Base-by-base conservation (phyloP, 1,140 invertebrate genomes). In the Steinernema khuongi region DNA sequence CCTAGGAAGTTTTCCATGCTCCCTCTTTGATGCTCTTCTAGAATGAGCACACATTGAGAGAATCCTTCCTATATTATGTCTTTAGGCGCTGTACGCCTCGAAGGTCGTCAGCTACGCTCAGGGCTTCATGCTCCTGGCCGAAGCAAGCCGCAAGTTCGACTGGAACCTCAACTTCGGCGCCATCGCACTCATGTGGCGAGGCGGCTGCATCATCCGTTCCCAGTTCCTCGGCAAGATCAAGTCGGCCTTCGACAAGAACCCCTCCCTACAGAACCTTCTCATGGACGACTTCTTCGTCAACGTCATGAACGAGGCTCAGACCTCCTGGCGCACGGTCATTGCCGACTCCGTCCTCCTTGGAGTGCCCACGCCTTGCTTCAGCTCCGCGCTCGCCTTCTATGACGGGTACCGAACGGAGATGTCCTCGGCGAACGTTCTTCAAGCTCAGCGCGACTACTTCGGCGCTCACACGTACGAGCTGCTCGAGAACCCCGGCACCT, bases 61-160 rank as follows among this genome's bases (percentile, higher is more conserved):
- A 41, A 30, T 72, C 31, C 30, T 28, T 14, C 18, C 7, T 26
- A 18, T 72, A 71, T 17, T 17, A 74, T 18, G 1, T 50, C 81
- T 86, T 31, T 82, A 94, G 87, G 96, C 96, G 1, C 87, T 99
- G 1, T 99, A 97, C 85, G 94, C 95, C 1, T 94, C 94, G 33
- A 99, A 99, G 87, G 96, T 99, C 77, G 93, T 99, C 50, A 98
- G 94, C 0, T 99, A 99, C 83, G 93, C 97, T 0, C 97, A 99
- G 89, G 97, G 97, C 0, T 99, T 99, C 84, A 99, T 99, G 97
- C 87, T 99, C 67, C 88, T 99, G 79, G 89, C 93, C 66, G 94
- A 98, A 87, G 95, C 96, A 29, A 94, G 94, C 0, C 91, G 91
- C 81, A 88, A 91, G 73, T 91, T 94, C 79, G 90, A 91, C 0